These are phyloP conservation scores for Hoplostethus atlanticus DNA, from an alignment of 2,797 vertebrate genomes.

Conservation along the genomic window DNA sequence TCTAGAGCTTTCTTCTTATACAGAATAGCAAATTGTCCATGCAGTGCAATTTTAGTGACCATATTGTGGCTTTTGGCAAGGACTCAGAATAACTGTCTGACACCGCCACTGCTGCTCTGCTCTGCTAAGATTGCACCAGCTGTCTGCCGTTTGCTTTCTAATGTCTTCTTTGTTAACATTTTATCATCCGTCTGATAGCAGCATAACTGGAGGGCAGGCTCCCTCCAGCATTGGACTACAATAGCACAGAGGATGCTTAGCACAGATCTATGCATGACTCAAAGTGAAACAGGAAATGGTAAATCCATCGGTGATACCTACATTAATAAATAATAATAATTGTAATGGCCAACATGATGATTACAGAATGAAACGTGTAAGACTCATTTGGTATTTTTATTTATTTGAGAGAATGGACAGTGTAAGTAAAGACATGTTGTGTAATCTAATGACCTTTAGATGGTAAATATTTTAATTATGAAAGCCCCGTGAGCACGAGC, in stretches of 20 bases:
- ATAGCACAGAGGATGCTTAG: constrained; percentile 50
- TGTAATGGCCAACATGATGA: no score
- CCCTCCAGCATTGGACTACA: constrained; percentile 67
- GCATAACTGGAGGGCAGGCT: constrained; percentile 76
- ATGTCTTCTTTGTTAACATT: constrained; percentile 83
- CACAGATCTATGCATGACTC: constrained; percentile 49
- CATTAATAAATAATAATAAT: constrained; percentile 37
- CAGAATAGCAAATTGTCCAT: constrained; percentile 75
- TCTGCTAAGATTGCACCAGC: constrained; percentile 79
- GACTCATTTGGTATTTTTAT: no score
- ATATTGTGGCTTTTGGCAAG: constrained; percentile 84
- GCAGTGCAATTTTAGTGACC: constrained; percentile 76
- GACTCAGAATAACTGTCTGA: constrained; percentile 78
- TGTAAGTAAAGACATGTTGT: background rate
- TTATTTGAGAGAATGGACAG: constrained; percentile 2
- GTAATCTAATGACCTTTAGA: constrained; percentile 41
- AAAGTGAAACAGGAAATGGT: constrained; percentile 43
- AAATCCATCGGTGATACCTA: constrained; percentile 40
- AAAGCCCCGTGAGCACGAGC: constrained; percentile 21
- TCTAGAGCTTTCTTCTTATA: constrained; percentile 41
- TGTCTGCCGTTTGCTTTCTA: constrained; percentile 80
- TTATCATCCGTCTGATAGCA: constrained; percentile 76
- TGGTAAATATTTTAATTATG: constrained; percentile 34
- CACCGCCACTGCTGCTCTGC: constrained; percentile 78
- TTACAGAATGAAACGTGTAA: no score